These are phyloP conservation scores for Lingula anatina DNA, from an alignment of 2,888 invertebrate genomes.

Conservation along the genomic window DNA sequence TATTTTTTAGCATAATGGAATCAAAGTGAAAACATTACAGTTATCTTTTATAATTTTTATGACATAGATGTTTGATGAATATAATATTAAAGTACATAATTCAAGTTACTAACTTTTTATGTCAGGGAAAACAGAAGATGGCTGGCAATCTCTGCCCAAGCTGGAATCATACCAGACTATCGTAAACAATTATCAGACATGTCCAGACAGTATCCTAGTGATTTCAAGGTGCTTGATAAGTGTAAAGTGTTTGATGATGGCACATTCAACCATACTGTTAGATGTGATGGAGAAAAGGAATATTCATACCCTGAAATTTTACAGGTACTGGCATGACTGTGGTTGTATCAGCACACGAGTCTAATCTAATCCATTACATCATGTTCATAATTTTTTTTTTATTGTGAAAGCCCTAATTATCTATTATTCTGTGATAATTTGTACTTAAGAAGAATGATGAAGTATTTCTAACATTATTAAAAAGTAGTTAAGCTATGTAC, in stretches of 20 bases:
- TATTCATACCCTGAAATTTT: conserved; percentile 69
- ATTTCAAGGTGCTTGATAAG: conserved; percentile 56
- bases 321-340: conserved; percentile 48
- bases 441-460: no score
- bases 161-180: conserved; percentile 66
- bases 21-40: not conserved
- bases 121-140: conserved; percentile 38
- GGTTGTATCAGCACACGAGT: not conserved
- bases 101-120: conserved; percentile 1
- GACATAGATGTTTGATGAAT: not conserved
- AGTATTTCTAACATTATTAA: no score
- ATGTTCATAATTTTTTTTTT: no score
- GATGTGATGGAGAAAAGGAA: conserved; percentile 63
- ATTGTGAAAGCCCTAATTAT: no score
- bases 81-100: not conserved
- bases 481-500: no score
- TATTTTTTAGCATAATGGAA: not conserved
- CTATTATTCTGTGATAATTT: no score
- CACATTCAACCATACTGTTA: conserved; percentile 35
- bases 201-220: conserved; percentile 55
- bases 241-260: conserved; percentile 25
- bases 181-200: conserved; percentile 59
- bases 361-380: no score
- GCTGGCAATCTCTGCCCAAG: conserved; percentile 72
- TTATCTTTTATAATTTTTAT: not conserved